phyloP scores from a whole-genome alignment of 2,113 vertebrate genomes.

The Gambusia affinis region DNA sequence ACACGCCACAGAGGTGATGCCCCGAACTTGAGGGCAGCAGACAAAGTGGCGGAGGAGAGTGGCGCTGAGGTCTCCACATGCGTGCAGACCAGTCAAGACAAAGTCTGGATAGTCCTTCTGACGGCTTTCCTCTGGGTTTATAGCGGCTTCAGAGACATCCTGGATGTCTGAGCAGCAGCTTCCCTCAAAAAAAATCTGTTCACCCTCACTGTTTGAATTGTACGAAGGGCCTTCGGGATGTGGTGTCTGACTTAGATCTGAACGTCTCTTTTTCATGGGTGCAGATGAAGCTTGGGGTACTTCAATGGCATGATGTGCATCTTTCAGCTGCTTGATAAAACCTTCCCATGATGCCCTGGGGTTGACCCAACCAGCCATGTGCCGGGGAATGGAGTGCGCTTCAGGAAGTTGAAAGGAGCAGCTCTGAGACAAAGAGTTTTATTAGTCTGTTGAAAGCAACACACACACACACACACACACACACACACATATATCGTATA shows the following conservation, averaged over 20 bases:
- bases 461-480: too few relatives aligned
- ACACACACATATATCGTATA: too few relatives aligned
- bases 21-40: constrained; percentile 79
- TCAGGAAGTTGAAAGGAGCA: constrained; percentile 11
- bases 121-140: background rate
- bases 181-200: background rate
- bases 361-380: constrained; percentile 84
- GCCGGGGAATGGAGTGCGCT: constrained; percentile 67
- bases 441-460: background rate
- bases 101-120: constrained; percentile 47
- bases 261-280: constrained; percentile 62
- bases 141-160: background rate
- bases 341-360: constrained; percentile 80
- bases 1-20: constrained; percentile 88
- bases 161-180: background rate
- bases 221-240: background rate
- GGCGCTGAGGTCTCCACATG: constrained; percentile 91
- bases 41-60: constrained; percentile 88
- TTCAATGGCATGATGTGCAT: background rate
- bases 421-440: constrained; percentile 41
- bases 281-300: constrained; percentile 16
- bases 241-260: background rate
- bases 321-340: constrained; percentile 79
- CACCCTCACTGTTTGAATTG: background rate
- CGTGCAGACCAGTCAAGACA: constrained; percentile 89